Evolutionary conservation across 2,888 invertebrate genomes (phyloP), one percentile per base, ranked within the genome.

Genomic region (Branchinecta sandiegonensis): DNA sequence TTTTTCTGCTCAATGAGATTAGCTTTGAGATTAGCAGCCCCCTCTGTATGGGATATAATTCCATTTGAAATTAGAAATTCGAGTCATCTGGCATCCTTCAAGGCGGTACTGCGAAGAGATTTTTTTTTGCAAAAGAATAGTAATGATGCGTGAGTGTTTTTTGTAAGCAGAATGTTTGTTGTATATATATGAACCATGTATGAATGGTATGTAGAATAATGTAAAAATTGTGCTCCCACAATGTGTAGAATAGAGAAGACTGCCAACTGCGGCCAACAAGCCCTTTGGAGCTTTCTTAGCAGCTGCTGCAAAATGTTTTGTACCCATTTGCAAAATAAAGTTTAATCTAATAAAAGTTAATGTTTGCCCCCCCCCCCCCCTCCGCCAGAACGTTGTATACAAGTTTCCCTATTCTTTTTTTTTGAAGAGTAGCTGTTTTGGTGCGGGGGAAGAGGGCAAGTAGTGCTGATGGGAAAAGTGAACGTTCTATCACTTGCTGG

Each of bases 81-180:
- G n/a, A n/a, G 50, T 50, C 3, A n/a, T 50, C 50, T 50, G 50
- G n/a, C 50, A 50, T 50, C 50, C n/a, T 50, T 50, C 50, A 50
- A 50, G 50, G 50, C 50, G 1, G n/a, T 3, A 50, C n/a, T n/a
- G 50, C 3, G 1, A 50, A 3, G 50, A 50, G 50, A 50, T 50
- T 50, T 50, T 50, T 50, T 1, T 3, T 50, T 50, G 50, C 50
- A 50, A 50, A 50, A 50, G 50, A 50, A 50, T 13, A 50, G n/a
- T 50, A 50, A n/a, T 50, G 13, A 50, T 50, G 50, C n/a, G n/a
- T n/a, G n/a, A n/a, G n/a, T n/a, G n/a, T 50, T 50, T 13, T 50
- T 50, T 50, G 13, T 50, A 50, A 50, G 50, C n/a, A 50, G 50
- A 50, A 50, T 50, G 50, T n/a, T 50, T 50, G 2, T 50, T 50